A percentile compares a stretch with the other conserved stretches of the same genome.
phyloP scores from a whole-genome alignment of 2,113 vertebrate genomes.

The Columba janthina region DNA sequence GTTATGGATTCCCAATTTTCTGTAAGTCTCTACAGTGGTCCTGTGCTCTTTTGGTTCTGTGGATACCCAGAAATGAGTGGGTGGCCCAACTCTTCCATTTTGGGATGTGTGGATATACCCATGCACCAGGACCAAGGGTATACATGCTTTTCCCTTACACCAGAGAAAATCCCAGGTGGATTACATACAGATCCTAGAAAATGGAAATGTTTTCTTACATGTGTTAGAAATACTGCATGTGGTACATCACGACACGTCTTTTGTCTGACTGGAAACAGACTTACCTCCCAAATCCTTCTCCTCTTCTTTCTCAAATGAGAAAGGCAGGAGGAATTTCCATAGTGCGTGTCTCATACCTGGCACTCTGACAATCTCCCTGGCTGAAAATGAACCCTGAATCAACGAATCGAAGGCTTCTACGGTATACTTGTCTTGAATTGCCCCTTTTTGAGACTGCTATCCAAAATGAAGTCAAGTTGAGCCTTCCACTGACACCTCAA shows the following conservation, averaged over 20 bases:
- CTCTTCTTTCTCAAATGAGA: neutral
- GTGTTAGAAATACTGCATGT: neutral
- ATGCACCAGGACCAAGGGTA: accelerated
- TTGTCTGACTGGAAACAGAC: neutral
- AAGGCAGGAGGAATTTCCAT: neutral
- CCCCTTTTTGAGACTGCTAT: neutral
- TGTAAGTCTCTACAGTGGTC: neutral
- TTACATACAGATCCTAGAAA: neutral
- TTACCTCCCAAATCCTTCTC: neutral
- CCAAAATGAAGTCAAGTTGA: neutral
- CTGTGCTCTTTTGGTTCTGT: neutral
- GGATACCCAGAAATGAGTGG: neutral
- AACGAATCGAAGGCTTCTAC: neutral
- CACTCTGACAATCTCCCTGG: neutral
- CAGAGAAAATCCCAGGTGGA: neutral
- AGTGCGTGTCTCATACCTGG: accelerated
- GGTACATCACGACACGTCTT: neutral
- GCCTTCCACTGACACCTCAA: neutral
- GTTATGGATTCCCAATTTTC: neutral
- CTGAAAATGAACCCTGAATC: neutral
- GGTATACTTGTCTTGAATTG: neutral
- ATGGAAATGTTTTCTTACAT: neutral
- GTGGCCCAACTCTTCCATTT: neutral
- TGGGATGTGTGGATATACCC: neutral
- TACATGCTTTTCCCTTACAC: accelerated